Conservation (phyloP, 2,113 vertebrate genomes). For the Stictonetta naevosa region DNA sequence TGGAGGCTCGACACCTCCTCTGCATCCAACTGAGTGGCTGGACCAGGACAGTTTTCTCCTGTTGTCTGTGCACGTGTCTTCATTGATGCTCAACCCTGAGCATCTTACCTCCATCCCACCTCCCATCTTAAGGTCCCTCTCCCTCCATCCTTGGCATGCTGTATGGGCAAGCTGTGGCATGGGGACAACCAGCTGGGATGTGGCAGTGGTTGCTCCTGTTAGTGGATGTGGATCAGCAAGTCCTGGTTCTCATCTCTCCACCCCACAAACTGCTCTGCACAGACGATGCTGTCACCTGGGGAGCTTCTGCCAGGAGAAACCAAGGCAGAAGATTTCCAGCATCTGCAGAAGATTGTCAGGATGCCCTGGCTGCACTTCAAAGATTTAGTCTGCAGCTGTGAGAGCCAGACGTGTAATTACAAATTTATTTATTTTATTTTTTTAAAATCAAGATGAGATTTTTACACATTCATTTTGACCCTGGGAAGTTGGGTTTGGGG, state of each 20-base stretch:
- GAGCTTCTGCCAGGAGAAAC: neutral
- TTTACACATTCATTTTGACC: neutral
- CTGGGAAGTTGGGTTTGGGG: neutral
- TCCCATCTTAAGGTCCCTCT: no score
- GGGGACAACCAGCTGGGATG: neutral
- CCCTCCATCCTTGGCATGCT: neutral
- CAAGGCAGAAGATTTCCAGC: neutral
- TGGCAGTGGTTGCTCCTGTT: neutral
- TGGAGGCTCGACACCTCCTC: neutral
- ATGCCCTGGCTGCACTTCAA: neutral
- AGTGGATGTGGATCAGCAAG: neutral
- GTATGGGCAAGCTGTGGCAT: neutral
- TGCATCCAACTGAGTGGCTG: fast-evolving
- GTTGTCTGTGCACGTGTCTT: neutral
- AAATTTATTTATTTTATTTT: no score
- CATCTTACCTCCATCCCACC: neutral
- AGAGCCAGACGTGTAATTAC: neutral
- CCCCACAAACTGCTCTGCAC: neutral
- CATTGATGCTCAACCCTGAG: neutral
- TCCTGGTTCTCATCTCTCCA: neutral
- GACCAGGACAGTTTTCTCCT: neutral
- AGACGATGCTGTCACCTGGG: neutral
- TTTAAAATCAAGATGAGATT: neutral
- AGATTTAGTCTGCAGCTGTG: neutral
- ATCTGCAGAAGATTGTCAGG: neutral